Conservation (phyloP, 2,797 vertebrate genomes). For the Ceryle rudis region DNA sequence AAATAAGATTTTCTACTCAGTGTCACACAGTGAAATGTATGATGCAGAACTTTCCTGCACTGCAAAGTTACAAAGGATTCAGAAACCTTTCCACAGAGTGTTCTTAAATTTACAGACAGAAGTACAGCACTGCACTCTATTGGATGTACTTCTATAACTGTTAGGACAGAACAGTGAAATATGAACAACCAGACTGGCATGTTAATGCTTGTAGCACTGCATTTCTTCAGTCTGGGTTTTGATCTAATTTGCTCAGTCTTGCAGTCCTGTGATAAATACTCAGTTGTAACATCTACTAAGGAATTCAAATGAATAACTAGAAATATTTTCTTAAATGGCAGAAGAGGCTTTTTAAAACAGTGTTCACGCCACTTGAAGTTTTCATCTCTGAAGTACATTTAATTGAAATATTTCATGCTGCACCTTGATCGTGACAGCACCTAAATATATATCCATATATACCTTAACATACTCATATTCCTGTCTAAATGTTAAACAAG, state of each 20-base stretch:
- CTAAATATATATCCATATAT: not conserved
- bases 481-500: not conserved
- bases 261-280: not conserved
- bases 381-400: not conserved
- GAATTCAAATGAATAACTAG: not conserved
- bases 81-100: not conserved
- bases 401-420: not conserved
- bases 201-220: not conserved
- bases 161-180: not conserved
- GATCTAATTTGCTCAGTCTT: not conserved
- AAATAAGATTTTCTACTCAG: not conserved
- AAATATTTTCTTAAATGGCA: not conserved
- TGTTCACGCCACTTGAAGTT: not conserved
- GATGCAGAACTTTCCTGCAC: not conserved
- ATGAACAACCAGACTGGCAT: not conserved
- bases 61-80: not conserved
- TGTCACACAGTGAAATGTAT: not conserved
- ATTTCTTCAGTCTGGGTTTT: conserved; percentile 1
- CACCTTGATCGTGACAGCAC: not conserved
- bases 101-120: not conserved
- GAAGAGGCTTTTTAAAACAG: not conserved
- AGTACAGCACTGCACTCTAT: conserved; percentile 26
- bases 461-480: not conserved
- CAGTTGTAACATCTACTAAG: not conserved
- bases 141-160: not conserved